Evolutionary conservation across 2,888 invertebrate genomes (phyloP), one percentile per base, ranked within the genome.

Genomic region (Seira sanloemensis): DNA sequence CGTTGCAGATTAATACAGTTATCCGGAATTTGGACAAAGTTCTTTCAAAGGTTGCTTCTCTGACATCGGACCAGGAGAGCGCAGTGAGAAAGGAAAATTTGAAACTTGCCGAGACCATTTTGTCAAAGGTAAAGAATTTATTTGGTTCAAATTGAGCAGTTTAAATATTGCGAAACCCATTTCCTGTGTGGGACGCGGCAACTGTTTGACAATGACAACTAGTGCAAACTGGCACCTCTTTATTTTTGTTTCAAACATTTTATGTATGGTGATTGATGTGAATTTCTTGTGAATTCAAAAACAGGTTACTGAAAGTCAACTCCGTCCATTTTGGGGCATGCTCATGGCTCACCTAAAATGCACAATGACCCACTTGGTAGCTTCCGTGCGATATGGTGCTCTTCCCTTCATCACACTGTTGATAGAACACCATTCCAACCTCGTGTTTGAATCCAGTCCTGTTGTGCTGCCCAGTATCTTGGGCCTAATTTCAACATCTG

Each of bases 311-410:
- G 90, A 90, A 7, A 91, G 93, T 9, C 94, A 94, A 88, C 91
- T 95, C 16, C 91, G 92, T 58, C 96, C 97, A 9, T 96, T 96
- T 91, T 95, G 95, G 90, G 94, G 94, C 85, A 92, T 95, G 4
- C 91, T 97, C 84, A 94, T 95, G 21, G 95, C 96, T 0, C 96
- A 96, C 91, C 91, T 97, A 68, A 93, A 95, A 75, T 97, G 97
- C 92, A 95, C 96, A 0, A 96, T 98, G 96, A 97, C 97, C 0
- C 96, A 97, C 90, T 95, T 98, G 83, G 94, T 96, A 90, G 93
- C 93, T 12, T 92, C 93, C 72, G 94, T 98, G 86, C 96, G 97
- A 90, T 95, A 96, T 90, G 97, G 97, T 91, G 96, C 97, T 0
- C 92, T 98, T 0, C 90, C 94, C 0, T 93, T 97, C 87, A 91